These are phyloP conservation scores for Pedicia rivosa DNA, from an alignment of 2,888 invertebrate genomes.

Conservation along the genomic window DNA sequence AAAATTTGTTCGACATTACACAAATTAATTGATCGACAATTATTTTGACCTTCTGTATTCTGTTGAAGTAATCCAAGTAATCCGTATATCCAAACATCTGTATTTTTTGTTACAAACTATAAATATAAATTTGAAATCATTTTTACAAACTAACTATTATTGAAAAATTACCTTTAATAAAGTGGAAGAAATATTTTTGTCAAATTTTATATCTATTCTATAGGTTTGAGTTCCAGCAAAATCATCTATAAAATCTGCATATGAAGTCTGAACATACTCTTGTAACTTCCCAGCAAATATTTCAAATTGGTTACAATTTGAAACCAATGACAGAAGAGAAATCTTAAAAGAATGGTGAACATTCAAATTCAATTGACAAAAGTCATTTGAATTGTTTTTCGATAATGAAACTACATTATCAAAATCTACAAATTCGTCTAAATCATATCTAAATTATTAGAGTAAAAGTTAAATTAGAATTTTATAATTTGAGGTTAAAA, in stretches of 20 bases:
- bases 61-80: no score
- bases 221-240: slow-evolving; percentile 18
- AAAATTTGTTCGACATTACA: slow-evolving; percentile 22
- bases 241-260: slow-evolving; percentile 18
- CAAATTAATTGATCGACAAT: slow-evolving; percentile 18
- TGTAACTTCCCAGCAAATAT: slow-evolving; percentile 20
- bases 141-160: slow-evolving; percentile 15
- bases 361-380: slow-evolving; percentile 21
- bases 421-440: not conserved
- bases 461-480: no score
- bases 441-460: not conserved
- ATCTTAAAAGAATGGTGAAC: slow-evolving; percentile 20
- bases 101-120: slow-evolving; percentile 11
- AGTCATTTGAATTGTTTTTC: slow-evolving; percentile 8
- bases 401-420: not conserved
- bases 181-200: slow-evolving; percentile 13
- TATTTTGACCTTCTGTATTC: no score
- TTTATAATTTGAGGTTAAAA: not conserved
- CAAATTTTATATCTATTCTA: slow-evolving; percentile 24
- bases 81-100: slow-evolving; percentile 25
- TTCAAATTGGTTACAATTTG: slow-evolving; percentile 23
- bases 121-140: slow-evolving; percentile 3
- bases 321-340: slow-evolving; percentile 20
- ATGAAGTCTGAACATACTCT: slow-evolving; percentile 24
- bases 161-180: slow-evolving; percentile 13